A percentile compares a stretch with the other conserved stretches of the same genome.
phyloP scores from a whole-genome alignment of 2,797 vertebrate genomes.

The Danio aesculapii region DNA sequence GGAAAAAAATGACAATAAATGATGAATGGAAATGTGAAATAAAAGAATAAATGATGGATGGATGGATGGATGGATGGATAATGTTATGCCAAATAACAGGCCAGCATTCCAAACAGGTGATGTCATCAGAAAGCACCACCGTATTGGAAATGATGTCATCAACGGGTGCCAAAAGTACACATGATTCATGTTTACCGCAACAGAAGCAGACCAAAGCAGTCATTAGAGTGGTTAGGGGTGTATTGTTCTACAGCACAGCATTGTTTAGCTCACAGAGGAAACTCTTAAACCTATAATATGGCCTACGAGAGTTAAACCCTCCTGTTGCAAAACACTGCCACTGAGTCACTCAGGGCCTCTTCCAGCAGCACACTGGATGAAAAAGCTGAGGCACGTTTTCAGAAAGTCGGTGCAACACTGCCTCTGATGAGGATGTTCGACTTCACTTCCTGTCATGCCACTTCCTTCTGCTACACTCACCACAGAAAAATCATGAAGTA shows the following conservation, averaged over 20 bases:
- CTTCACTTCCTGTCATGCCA: slow-evolving; percentile 45
- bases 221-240: slow-evolving; percentile 24
- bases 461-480: slow-evolving; percentile 35
- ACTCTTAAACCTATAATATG: background rate
- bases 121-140: slow-evolving; percentile 18
- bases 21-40: no score
- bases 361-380: background rate
- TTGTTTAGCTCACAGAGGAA: slow-evolving; percentile 20
- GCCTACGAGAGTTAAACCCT: background rate
- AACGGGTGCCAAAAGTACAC: slow-evolving; percentile 1
- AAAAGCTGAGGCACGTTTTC: slow-evolving; percentile 1
- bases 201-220: slow-evolving; percentile 17
- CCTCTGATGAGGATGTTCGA: slow-evolving; percentile 14
- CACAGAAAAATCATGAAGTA: slow-evolving; percentile 4
- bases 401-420: background rate
- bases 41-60: background rate
- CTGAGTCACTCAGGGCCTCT: slow-evolving; percentile 18
- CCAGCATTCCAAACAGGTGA: background rate
- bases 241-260: background rate
- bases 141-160: slow-evolving; percentile 30
- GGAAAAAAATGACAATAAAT: no score
- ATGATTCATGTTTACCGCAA: slow-evolving; percentile 17
- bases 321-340: background rate
- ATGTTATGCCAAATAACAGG: background rate
- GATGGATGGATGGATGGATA: background rate